These are phyloP conservation scores for Cotesia vestalis DNA, from an alignment of 1,140 invertebrate genomes.

Conservation along the genomic window DNA sequence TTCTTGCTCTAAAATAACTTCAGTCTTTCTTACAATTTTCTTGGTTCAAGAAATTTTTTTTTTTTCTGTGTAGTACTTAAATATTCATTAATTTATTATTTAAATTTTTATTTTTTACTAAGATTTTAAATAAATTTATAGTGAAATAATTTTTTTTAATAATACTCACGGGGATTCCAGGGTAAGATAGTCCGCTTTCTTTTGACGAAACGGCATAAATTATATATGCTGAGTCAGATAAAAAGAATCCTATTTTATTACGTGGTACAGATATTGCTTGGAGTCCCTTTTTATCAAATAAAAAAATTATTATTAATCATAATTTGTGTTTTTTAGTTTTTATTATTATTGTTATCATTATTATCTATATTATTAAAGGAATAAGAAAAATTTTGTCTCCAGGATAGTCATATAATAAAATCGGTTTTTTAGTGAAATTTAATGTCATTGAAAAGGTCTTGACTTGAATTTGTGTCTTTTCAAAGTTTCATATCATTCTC, in stretches of 20 bases:
- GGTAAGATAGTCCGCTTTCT: slow-evolving; percentile 59
- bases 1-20: too few relatives aligned
- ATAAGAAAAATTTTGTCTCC: too few relatives aligned
- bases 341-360: not conserved
- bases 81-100: not conserved
- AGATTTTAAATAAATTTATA: not conserved
- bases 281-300: slow-evolving; percentile 72
- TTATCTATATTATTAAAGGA: not conserved
- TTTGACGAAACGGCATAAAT: slow-evolving; percentile 80
- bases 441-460: too few relatives aligned
- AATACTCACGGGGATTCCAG: slow-evolving; percentile 58
- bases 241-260: slow-evolving; percentile 85
- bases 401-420: too few relatives aligned
- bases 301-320: not conserved
- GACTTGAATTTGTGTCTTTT: too few relatives aligned
- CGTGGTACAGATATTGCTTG: slow-evolving; percentile 78
- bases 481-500: too few relatives aligned
- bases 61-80: not conserved
- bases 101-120: not conserved
- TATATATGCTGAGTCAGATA: slow-evolving; percentile 87
- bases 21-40: too few relatives aligned
- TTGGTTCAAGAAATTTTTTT: too few relatives aligned
- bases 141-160: slow-evolving; percentile 14
- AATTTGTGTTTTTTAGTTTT: not conserved
- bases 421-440: too few relatives aligned